phyloP scores from a whole-genome alignment of 2,797 vertebrate species.

The Acipenser transmontanus region DNA sequence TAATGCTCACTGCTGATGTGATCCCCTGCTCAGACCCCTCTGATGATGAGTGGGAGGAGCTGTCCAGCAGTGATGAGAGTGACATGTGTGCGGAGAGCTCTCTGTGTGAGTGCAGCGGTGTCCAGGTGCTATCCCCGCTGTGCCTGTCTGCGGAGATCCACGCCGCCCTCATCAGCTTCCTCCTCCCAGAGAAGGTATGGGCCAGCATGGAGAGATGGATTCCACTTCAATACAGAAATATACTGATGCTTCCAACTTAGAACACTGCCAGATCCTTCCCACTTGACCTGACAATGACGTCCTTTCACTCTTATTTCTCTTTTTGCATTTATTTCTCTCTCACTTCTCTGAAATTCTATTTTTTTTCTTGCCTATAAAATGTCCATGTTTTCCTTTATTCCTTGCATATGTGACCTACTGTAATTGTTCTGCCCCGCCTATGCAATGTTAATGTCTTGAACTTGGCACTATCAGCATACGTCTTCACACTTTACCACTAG shows the following conservation, averaged over 20 bases:
- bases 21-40: conserved; percentile 66
- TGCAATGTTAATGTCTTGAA: too few relatives aligned
- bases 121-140: conserved; percentile 74
- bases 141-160: conserved; percentile 90
- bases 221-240: not conserved
- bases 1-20: not conserved
- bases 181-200: conserved; percentile 82
- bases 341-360: not conserved
- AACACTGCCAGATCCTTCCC: not conserved
- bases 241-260: not conserved
- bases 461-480: too few relatives aligned
- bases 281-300: not conserved
- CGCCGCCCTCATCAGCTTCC: conserved; percentile 70
- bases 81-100: conserved; percentile 72
- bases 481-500: too few relatives aligned
- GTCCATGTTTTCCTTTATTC: not conserved
- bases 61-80: conserved; percentile 90
- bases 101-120: conserved; percentile 53
- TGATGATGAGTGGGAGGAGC: conserved; percentile 90
- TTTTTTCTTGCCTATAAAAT: not conserved
- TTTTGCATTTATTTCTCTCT: conserved; percentile 29
- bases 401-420: too few relatives aligned
- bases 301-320: not conserved
- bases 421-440: too few relatives aligned
- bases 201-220: not conserved